Percentiles rank a stretch among this genome's conserved stretches.
phyloP scores from a whole-genome alignment of 2,888 invertebrate genomes.

The Podabrus alpinus region DNA sequence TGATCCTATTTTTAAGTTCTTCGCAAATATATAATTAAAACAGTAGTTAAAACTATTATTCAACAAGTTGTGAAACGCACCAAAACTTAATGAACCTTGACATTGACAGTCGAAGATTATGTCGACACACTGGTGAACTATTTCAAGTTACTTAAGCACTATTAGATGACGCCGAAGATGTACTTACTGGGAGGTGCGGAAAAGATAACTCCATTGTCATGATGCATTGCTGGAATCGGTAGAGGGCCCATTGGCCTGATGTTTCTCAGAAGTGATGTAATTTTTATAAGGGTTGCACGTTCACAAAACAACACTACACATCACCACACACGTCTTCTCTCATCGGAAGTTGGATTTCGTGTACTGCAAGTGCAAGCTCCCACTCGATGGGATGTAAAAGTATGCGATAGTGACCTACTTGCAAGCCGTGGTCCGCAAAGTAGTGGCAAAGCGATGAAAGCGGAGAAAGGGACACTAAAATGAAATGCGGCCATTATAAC shows the following conservation, averaged over 20 bases:
- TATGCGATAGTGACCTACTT: slow-evolving; percentile 57
- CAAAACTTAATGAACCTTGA: slow-evolving; percentile 3
- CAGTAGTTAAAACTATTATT: slow-evolving; percentile 14
- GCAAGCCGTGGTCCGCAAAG: slow-evolving; percentile 49
- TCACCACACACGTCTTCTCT: slow-evolving; percentile 41
- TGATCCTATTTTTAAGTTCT: slow-evolving; percentile 42
- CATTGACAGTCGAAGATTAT: not conserved
- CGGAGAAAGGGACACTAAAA: slow-evolving; percentile 56
- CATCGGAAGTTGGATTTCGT: slow-evolving; percentile 38
- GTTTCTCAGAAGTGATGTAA: slow-evolving; percentile 46
- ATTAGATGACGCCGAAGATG: not conserved
- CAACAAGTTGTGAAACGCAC: not conserved
- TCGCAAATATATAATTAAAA: not conserved
- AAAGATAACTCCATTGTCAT: slow-evolving; percentile 55
- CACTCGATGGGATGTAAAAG: slow-evolving; percentile 53
- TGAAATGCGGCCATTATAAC: slow-evolving; percentile 55
- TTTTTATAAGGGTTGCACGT: slow-evolving; percentile 40
- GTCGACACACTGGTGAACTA: not conserved
- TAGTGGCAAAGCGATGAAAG: slow-evolving; percentile 56
- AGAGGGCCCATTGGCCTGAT: slow-evolving; percentile 39
- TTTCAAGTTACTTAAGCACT: not conserved
- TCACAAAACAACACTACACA: slow-evolving; percentile 38
- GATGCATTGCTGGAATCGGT: slow-evolving; percentile 49
- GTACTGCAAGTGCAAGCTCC: slow-evolving; percentile 49
- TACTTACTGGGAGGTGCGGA: slow-evolving; percentile 51